These are phyloP conservation scores for Lapara coniferarum DNA, from an alignment of 2,888 invertebrate species.

Conservation along the genomic window DNA sequence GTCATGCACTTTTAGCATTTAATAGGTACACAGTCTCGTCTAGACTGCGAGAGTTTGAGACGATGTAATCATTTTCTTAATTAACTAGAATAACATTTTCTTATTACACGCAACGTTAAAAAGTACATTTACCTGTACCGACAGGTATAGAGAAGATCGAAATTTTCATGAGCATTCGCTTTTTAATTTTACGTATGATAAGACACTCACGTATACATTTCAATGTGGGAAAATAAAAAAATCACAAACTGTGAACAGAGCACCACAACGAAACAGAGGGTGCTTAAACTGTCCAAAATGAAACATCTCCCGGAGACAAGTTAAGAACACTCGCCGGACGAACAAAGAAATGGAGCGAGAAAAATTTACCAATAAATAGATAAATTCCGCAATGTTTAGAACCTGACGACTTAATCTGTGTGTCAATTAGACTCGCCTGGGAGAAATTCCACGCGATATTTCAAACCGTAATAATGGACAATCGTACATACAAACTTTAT, in stretches of 20 bases:
- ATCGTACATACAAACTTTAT: neutral
- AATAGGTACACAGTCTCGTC: conserved; percentile 2
- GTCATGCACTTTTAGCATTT: neutral
- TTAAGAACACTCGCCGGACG: conserved; percentile 50
- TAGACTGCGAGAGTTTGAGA: conserved; percentile 11
- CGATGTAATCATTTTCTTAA: neutral
- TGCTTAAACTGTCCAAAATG: conserved; percentile 62
- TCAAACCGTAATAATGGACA: neutral
- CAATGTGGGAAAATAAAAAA: conserved; percentile 37
- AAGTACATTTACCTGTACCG: neutral
- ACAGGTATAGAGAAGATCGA: no score
- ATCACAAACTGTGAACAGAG: conserved; percentile 44
- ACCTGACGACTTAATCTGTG: conserved; percentile 41
- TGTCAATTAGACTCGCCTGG: conserved; percentile 22
- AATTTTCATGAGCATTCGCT: neutral
- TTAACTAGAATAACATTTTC: neutral
- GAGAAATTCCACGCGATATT: neutral
- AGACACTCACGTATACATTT: conserved; percentile 34
- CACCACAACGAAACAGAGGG: conserved; percentile 32
- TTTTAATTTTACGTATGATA: neutral
- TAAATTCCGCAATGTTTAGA: conserved; percentile 34
- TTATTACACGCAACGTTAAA: neutral
- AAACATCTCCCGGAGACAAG: conserved; percentile 65
- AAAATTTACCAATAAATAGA: conserved; percentile 52
- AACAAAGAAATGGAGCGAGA: conserved; percentile 41